phyloP scores from a whole-genome alignment of 2,797 vertebrate species.

The Parambassis ranga region DNA sequence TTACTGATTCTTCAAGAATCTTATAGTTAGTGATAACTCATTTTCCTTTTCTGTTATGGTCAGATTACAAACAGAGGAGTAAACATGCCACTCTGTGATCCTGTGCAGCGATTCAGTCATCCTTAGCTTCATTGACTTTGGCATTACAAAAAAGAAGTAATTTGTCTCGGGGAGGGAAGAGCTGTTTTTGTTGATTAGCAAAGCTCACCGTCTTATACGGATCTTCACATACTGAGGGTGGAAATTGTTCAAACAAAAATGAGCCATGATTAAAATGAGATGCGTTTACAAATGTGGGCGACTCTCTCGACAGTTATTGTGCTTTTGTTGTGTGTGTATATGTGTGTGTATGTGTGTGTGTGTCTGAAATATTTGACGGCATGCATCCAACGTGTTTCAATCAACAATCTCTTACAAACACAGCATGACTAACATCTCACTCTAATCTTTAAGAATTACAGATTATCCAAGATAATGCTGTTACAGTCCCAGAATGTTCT shows the following conservation, averaged over 20 bases:
- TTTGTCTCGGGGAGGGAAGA: slow-evolving; percentile 61
- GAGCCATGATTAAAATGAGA: slow-evolving; percentile 53
- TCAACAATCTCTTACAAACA: slow-evolving; percentile 60
- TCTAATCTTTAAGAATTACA: slow-evolving; percentile 69
- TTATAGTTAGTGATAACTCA: too few relatives aligned
- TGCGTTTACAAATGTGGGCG: slow-evolving; percentile 39
- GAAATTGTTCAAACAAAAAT: slow-evolving; percentile 59
- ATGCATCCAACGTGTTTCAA: slow-evolving; percentile 51
- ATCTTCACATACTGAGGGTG: slow-evolving; percentile 35
- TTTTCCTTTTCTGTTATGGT: slow-evolving; percentile 45
- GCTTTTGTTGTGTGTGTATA: too few relatives aligned
- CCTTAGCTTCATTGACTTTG: slow-evolving; percentile 45
- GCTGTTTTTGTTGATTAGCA: slow-evolving; percentile 65
- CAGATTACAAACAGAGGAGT: slow-evolving; percentile 30
- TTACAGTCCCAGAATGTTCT: slow-evolving; percentile 55
- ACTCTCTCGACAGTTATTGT: slow-evolving; percentile 29
- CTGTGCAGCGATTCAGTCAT: slow-evolving; percentile 29
- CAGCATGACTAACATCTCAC: slow-evolving; percentile 71
- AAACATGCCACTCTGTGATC: slow-evolving; percentile 32
- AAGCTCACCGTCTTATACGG: slow-evolving; percentile 41
- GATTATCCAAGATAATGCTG: slow-evolving; percentile 76
- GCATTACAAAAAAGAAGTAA: slow-evolving; percentile 49
- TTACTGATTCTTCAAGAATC: slow-evolving; percentile 24
- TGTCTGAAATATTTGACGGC: slow-evolving; percentile 52
- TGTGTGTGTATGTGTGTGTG: too few relatives aligned